These are phyloP conservation scores for Chydorus sphaericus DNA, from an alignment of 2,888 invertebrate species.

Conservation along the genomic window DNA sequence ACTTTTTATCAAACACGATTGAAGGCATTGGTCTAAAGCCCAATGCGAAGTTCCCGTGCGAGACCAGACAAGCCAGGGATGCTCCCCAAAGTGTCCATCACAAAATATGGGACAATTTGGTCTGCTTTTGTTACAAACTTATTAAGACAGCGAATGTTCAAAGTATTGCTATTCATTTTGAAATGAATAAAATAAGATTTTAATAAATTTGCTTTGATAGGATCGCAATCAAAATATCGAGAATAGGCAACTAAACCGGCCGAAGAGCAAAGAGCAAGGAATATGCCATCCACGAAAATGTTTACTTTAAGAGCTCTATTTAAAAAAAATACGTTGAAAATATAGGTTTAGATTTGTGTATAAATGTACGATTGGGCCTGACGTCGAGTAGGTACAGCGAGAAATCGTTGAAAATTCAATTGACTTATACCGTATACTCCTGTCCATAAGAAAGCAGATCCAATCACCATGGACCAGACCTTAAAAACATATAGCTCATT, in stretches of 20 bases:
- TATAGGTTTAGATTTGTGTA: background rate
- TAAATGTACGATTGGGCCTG: slow-evolving; percentile 43
- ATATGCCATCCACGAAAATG: slow-evolving; percentile 57
- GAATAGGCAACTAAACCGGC: slow-evolving; percentile 73
- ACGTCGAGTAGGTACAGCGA: slow-evolving; percentile 62
- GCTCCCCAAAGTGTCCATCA: slow-evolving; percentile 63
- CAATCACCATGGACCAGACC: slow-evolving; percentile 75
- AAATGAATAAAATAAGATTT: too few relatives aligned
- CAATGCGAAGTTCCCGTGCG: slow-evolving; percentile 82
- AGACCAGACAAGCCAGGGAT: slow-evolving; percentile 71
- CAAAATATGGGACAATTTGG: slow-evolving; percentile 75
- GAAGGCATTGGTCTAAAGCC: too few relatives aligned
- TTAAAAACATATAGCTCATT: too few relatives aligned
- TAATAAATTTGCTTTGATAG: slow-evolving; percentile 51
- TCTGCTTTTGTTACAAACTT: slow-evolving; percentile 48
- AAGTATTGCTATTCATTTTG: too few relatives aligned
- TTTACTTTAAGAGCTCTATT: slow-evolving; percentile 63
- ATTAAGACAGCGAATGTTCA: too few relatives aligned
- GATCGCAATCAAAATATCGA: slow-evolving; percentile 72
- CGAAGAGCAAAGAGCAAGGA: slow-evolving; percentile 72
- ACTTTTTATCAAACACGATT: too few relatives aligned
- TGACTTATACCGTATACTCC: slow-evolving; percentile 87
- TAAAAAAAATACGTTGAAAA: background rate
- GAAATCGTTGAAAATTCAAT: slow-evolving; percentile 81
- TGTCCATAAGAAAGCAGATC: slow-evolving; percentile 76